These are phyloP conservation scores for Zygogramma bicolorata DNA, from an alignment of 2,888 invertebrate genomes.

Conservation along the genomic window DNA sequence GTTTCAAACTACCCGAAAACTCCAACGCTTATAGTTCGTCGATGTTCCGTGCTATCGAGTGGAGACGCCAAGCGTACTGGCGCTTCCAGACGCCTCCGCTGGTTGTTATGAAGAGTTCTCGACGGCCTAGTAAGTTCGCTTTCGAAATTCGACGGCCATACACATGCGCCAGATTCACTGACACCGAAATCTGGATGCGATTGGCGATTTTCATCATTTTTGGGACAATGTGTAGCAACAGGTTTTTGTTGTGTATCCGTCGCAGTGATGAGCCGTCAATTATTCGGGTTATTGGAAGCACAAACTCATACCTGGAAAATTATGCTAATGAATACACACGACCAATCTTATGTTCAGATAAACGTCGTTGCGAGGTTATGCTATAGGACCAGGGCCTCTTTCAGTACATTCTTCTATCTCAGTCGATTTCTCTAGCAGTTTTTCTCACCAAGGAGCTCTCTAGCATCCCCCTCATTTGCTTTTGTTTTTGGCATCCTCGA, in stretches of 20 bases:
- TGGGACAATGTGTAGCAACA: not conserved
- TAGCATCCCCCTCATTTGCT: no score
- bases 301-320: no score
- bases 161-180: conserved; percentile 22
- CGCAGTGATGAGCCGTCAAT: no score
- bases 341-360: no score
- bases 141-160: conserved; percentile 14
- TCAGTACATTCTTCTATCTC: no score
- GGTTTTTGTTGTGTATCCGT: not conserved
- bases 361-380: no score
- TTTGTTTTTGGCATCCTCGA: no score
- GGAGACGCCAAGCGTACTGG: conserved; percentile 32
- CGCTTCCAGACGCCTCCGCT: conserved; percentile 20
- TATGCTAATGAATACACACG: no score
- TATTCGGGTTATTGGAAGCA: no score
- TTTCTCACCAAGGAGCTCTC: no score
- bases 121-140: conserved; percentile 19
- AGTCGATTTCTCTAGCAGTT: no score
- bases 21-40: not conserved
- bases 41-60: not conserved
- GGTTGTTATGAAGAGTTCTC: conserved; percentile 29
- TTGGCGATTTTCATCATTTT: not conserved
- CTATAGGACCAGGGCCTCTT: no score
- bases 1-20: not conserved
- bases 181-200: not conserved